These are phyloP conservation scores for Anoplophora glabripennis DNA, from an alignment of 1,140 invertebrate species.

Conservation along the genomic window DNA sequence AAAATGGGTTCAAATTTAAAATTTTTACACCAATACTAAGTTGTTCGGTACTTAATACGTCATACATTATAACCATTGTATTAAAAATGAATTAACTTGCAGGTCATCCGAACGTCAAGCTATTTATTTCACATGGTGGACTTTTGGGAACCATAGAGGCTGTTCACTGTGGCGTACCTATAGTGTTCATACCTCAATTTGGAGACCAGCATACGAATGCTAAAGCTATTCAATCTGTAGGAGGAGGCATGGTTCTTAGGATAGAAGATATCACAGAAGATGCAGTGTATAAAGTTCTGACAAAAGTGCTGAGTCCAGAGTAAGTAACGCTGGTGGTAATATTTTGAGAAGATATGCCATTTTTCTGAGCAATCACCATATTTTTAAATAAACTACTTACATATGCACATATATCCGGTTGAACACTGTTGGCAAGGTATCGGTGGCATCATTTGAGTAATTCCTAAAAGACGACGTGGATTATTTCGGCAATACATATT, in stretches of 20 bases:
- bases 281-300: slow-evolving; percentile 53
- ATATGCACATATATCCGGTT: no score
- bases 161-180: slow-evolving; percentile 69
- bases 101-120: slow-evolving; percentile 66
- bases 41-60: no score
- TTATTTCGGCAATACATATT: no score
- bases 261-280: slow-evolving; percentile 59
- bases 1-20: no score
- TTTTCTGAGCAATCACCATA: no score
- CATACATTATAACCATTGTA: no score
- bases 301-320: slow-evolving; percentile 57
- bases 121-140: slow-evolving; percentile 73
- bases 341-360: background rate
- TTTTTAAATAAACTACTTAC: no score
- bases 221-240: slow-evolving; percentile 57
- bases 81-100: slow-evolving; percentile 3
- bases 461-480: no score
- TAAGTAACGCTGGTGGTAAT: slow-evolving; percentile 45
- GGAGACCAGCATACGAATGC: slow-evolving; percentile 65
- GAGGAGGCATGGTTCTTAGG: slow-evolving; percentile 57
- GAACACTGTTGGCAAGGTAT: no score
- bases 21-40: no score
- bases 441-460: no score
- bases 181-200: slow-evolving; percentile 68
- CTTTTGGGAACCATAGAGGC: slow-evolving; percentile 72